Evolutionary conservation across 2,113 vertebrate genomes (phyloP).

Genomic region (Tachuris rubrigastra): DNA sequence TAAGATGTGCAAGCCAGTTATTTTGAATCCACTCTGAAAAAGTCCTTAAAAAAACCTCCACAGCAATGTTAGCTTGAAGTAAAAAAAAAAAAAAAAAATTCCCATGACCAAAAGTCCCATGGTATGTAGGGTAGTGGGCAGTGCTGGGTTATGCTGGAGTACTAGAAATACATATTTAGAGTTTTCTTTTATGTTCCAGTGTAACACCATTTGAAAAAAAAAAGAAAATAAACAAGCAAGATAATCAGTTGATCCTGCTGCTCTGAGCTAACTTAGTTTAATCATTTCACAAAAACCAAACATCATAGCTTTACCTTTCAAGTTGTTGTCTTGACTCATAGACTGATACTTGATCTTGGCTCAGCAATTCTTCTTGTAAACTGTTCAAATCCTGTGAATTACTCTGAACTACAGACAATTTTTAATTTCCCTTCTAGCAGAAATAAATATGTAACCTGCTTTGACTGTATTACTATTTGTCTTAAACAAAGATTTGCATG

Average conservation of each 20-base stretch:
- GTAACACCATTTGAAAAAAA: conserved; percentile 41
- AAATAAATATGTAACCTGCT: background rate
- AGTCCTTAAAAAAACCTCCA: background rate
- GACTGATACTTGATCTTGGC: conserved; percentile 1
- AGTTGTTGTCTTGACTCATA: conserved; percentile 26
- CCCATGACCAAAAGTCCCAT: background rate
- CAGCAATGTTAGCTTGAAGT: background rate
- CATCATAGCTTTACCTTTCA: background rate
- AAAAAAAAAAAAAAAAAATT: background rate
- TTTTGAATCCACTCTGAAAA: background rate
- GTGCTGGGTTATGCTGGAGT: background rate
- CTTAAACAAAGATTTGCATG: background rate
- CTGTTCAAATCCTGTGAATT: background rate
- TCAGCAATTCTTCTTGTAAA: background rate
- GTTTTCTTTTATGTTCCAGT: background rate
- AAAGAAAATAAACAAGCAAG: conserved; percentile 61
- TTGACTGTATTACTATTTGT: background rate
- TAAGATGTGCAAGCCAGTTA: background rate
- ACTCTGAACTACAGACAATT: background rate
- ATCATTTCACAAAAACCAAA: conserved; percentile 41
- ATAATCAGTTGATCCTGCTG: conserved; percentile 65
- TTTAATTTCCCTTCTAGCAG: background rate
- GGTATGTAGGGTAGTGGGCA: background rate
- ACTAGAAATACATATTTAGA: background rate
- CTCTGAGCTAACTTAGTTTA: conserved; percentile 69